Percentiles rank a stretch among this genome's conserved stretches.
Conservation (phyloP, 1,140 invertebrate species). For the Ceratosolen fusciceps region DNA sequence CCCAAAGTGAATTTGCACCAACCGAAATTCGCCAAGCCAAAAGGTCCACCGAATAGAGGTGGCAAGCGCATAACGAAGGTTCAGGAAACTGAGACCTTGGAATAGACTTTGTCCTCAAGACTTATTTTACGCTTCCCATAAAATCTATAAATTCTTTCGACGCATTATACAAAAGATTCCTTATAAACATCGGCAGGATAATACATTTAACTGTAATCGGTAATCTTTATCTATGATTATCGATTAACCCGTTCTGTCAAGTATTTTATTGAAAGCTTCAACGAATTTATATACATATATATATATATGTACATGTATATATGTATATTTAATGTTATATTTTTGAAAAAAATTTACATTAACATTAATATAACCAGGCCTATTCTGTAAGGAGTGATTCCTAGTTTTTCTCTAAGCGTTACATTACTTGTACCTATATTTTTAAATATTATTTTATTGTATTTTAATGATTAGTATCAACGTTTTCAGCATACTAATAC, state of each 20-base stretch:
- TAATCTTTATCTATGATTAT: too few relatives aligned
- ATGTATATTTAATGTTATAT: constrained; percentile 27
- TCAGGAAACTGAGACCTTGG: constrained; percentile 66
- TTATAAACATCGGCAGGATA: too few relatives aligned
- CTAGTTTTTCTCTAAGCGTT: neutral
- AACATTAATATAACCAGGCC: constrained; percentile 56
- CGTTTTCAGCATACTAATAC: neutral
- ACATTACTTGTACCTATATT: neutral
- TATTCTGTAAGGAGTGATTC: constrained; percentile 56
- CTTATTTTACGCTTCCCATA: too few relatives aligned
- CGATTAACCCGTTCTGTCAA: too few relatives aligned
- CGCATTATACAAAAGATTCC: too few relatives aligned
- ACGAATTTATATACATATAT: too few relatives aligned
- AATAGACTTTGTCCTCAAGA: constrained; percentile 49
- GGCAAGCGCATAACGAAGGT: constrained; percentile 90
- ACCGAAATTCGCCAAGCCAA: constrained; percentile 95
- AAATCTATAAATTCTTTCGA: too few relatives aligned
- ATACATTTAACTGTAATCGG: too few relatives aligned
- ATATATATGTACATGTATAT: constrained; percentile 8
- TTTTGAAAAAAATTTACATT: constrained; percentile 32
- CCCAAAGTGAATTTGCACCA: constrained; percentile 91
- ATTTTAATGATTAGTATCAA: neutral
- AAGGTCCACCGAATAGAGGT: constrained; percentile 92
- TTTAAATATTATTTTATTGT: constrained; percentile 1
- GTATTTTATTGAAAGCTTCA: too few relatives aligned